Conservation (phyloP, 2,113 vertebrate genomes). For the Nothobranchius kuhntae region DNA sequence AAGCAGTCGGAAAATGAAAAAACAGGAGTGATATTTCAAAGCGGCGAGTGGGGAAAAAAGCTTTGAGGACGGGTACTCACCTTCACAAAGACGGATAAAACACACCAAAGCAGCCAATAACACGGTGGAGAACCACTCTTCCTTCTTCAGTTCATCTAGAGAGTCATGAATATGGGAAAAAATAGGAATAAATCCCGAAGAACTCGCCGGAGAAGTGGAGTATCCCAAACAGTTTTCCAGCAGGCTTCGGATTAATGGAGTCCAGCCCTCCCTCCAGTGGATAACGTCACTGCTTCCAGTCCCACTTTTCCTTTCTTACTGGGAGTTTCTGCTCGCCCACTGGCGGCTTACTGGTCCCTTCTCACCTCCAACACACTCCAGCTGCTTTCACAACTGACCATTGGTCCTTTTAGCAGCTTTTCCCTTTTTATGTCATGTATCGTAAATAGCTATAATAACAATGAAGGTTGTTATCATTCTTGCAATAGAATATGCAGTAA, state of each 20-base stretch:
- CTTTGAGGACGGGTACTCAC: constrained; percentile 67
- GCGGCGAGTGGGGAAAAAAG: constrained; percentile 23
- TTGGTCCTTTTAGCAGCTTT: too few species aligned
- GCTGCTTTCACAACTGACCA: not conserved
- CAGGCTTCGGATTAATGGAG: constrained; percentile 80
- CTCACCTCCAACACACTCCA: constrained; percentile 10
- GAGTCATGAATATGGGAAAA: constrained; percentile 8
- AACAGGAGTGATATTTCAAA: constrained; percentile 14
- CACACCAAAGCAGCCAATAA: constrained; percentile 52
- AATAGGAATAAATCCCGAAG: constrained; percentile 54
- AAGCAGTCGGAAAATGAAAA: not conserved
- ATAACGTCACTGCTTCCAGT: constrained; percentile 79
- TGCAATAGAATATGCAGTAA: too few species aligned
- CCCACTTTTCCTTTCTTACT: constrained; percentile 76
- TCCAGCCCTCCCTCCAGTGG: constrained; percentile 67
- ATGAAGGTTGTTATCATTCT: too few species aligned
- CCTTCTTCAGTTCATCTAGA: constrained; percentile 60
- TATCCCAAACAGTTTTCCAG: constrained; percentile 77
- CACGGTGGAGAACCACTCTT: constrained; percentile 32
- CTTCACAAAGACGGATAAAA: constrained; percentile 73
- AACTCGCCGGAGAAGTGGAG: constrained; percentile 70
- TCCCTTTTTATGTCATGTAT: too few species aligned
- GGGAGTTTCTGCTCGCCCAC: constrained; percentile 18
- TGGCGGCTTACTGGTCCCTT: constrained; percentile 21
- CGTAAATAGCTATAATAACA: too few species aligned